A percentile compares a stretch with the other conserved stretches of the same genome.
These are phyloP conservation scores for Zosterops lateralis DNA, from an alignment of 2,113 vertebrate genomes.

Conservation along the genomic window DNA sequence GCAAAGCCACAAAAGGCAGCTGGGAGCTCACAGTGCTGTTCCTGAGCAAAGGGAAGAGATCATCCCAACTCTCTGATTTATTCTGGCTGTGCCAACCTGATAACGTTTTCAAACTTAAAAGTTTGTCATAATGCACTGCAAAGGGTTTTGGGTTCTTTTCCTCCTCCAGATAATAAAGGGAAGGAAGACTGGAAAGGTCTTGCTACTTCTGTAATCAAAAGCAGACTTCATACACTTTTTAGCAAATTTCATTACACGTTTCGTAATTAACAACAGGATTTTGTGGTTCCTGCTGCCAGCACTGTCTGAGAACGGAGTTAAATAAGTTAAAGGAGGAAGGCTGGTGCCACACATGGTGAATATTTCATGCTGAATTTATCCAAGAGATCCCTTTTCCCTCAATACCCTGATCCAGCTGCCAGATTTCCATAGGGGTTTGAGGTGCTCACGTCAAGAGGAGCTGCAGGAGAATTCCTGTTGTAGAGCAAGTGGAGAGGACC, in stretches of 20 bases:
- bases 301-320: neutral
- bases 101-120: neutral
- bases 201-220: neutral
- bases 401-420: neutral
- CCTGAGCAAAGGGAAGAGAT: neutral
- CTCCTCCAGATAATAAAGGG: neutral
- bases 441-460: neutral
- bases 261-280: neutral
- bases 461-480: neutral
- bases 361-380: neutral
- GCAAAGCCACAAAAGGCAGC: neutral
- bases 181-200: neutral
- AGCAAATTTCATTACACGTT: neutral
- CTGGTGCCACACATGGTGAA: neutral
- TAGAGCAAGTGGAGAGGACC: neutral
- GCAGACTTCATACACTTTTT: neutral
- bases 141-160: neutral
- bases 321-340: neutral
- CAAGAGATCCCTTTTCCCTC: neutral
- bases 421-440: neutral
- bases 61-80: neutral
- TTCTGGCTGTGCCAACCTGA: neutral
- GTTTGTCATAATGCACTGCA: neutral
- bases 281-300: neutral
- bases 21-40: neutral